Percentiles rank a stretch among this genome's conserved stretches.
These are phyloP conservation scores for Potorous gilbertii DNA, from an alignment of 2,797 vertebrate genomes.

Conservation along the genomic window DNA sequence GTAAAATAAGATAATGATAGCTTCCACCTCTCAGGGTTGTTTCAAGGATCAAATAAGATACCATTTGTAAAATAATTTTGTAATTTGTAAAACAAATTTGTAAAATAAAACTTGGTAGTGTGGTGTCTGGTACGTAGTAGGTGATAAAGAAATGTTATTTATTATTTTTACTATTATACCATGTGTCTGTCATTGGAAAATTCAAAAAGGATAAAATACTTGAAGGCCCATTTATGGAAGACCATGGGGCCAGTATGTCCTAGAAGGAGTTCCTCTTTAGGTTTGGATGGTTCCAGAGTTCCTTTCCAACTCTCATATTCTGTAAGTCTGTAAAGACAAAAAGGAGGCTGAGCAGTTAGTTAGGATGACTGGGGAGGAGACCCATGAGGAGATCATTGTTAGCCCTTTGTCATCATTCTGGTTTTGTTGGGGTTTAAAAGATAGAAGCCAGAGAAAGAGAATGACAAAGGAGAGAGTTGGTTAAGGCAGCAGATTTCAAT, in stretches of 20 bases:
- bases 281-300: background rate
- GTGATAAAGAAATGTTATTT: background rate
- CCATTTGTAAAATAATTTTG: background rate
- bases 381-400: background rate
- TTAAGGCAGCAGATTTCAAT: background rate
- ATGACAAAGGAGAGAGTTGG: background rate
- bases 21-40: background rate
- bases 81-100: too few species aligned
- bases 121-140: background rate
- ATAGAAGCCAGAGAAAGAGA: background rate
- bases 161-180: too few species aligned
- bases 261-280: background rate
- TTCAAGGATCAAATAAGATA: background rate
- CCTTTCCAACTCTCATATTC: background rate
- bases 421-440: background rate
- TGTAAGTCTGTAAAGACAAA: background rate
- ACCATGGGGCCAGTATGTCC: background rate
- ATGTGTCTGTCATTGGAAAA: background rate
- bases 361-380: background rate
- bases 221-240: background rate
- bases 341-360: background rate
- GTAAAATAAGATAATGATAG: background rate
- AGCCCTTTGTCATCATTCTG: background rate
- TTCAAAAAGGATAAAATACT: background rate
- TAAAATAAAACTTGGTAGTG: too few species aligned